Evolutionary conservation across 2,113 vertebrate genomes (phyloP).

Genomic region (Camelus dromedarius): DNA sequence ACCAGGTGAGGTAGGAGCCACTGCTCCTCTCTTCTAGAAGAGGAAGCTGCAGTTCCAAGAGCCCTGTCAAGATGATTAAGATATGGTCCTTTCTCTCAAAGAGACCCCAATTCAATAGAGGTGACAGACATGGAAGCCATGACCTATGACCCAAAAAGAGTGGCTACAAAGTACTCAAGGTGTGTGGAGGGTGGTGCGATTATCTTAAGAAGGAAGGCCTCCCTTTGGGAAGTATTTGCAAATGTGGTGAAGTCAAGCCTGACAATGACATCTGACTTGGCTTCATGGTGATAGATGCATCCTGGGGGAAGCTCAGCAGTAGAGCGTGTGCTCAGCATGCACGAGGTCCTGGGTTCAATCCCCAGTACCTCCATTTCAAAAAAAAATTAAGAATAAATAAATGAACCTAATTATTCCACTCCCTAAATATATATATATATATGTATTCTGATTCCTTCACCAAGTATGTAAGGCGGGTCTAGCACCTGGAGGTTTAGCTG

Average conservation of each 20-base stretch:
- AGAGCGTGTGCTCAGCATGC: too few relatives aligned
- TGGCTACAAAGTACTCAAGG: conserved; percentile 41
- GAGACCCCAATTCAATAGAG: conserved; percentile 38
- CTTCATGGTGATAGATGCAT: neutral
- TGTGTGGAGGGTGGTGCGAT: neutral
- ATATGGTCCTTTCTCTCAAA: conserved; percentile 23
- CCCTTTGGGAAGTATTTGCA: conserved; percentile 50
- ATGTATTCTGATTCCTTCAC: neutral
- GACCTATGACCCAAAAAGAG: neutral
- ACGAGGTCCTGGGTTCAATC: too few relatives aligned
- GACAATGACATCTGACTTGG: neutral
- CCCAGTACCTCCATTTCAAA: too few relatives aligned
- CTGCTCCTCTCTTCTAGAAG: conserved; percentile 18
- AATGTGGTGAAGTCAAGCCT: neutral
- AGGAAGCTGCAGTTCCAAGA: conserved; percentile 49
- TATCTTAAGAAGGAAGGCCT: conserved; percentile 69
- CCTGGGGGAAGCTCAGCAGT: too few relatives aligned
- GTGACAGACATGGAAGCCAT: conserved; percentile 51
- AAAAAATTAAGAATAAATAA: too few relatives aligned
- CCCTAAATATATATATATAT: too few relatives aligned
- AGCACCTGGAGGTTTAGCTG: neutral
- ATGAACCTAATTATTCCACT: too few relatives aligned
- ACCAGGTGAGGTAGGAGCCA: neutral
- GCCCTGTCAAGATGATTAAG: conserved; percentile 47
- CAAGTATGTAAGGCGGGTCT: neutral